These are phyloP conservation scores for Artibeus jamaicensis DNA, from an alignment of 2,797 vertebrate species.

Conservation along the genomic window DNA sequence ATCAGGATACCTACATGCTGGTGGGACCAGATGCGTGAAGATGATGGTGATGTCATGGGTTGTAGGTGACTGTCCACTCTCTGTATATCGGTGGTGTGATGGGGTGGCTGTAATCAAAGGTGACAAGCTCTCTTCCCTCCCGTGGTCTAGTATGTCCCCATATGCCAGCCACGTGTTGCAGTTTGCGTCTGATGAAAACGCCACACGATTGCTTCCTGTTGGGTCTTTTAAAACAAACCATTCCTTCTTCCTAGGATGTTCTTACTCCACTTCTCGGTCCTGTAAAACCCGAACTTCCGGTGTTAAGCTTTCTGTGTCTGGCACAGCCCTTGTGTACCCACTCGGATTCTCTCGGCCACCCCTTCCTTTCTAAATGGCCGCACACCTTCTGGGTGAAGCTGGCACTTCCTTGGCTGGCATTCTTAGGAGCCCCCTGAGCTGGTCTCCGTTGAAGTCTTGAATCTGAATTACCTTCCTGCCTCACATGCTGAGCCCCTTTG, in stretches of 20 bases:
- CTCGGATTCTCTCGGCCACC: neutral
- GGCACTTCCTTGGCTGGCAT: neutral
- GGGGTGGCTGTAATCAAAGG: neutral
- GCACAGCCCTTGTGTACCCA: neutral
- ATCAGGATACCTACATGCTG: neutral
- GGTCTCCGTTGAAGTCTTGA: neutral
- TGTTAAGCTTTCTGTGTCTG: neutral
- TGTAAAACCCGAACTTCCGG: neutral
- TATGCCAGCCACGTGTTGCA: neutral
- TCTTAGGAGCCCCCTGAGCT: neutral
- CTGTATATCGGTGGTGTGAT: neutral
- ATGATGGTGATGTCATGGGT: neutral
- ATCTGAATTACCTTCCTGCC: neutral
- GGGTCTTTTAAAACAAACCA: neutral
- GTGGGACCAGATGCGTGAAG: neutral
- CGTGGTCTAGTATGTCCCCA: too few species aligned
- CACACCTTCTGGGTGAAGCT: neutral
- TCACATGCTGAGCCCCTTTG: neutral
- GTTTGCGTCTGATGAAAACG: neutral
- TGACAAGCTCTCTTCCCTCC: neutral
- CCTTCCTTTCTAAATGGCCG: neutral
- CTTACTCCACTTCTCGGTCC: neutral
- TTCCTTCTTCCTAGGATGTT: neutral
- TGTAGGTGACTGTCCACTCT: neutral
- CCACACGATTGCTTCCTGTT: neutral